phyloP scores from a whole-genome alignment of 2,113 vertebrate genomes.

The Clarias macrocephalus region DNA sequence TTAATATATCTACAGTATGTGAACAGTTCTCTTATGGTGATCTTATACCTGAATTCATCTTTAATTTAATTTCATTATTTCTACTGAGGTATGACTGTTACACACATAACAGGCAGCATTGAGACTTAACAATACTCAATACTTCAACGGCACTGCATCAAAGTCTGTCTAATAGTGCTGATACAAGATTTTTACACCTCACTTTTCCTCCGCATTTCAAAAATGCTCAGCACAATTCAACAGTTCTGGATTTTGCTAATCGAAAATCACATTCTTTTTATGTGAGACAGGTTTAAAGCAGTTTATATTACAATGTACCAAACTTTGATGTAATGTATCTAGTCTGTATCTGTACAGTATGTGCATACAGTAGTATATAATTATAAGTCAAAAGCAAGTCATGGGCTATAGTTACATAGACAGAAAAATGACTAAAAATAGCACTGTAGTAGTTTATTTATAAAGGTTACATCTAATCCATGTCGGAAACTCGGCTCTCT shows the following conservation, averaged over 20 bases:
- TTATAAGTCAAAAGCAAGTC: not conserved
- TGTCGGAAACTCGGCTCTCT: not conserved
- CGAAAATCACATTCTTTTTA: not conserved
- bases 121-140: not conserved
- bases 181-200: not conserved
- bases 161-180: not conserved
- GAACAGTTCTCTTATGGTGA: not conserved
- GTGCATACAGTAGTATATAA: not conserved
- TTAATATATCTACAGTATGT: not conserved
- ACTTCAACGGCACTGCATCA: not conserved
- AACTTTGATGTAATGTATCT: not conserved
- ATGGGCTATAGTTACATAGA: not conserved
- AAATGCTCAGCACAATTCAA: not conserved
- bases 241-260: not conserved
- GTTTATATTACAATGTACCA: not conserved
- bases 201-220: not conserved
- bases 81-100: not conserved
- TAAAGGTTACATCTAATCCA: conserved; percentile 1
- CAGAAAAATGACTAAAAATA: conserved; percentile 3
- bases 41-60: not conserved
- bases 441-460: conserved; percentile 13
- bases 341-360: not conserved
- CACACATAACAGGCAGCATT: not conserved
- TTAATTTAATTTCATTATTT: not conserved
- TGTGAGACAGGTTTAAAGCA: not conserved